These are phyloP conservation scores for Procambarus virginalis DNA, from an alignment of 1,140 invertebrate genomes.

Conservation along the genomic window DNA sequence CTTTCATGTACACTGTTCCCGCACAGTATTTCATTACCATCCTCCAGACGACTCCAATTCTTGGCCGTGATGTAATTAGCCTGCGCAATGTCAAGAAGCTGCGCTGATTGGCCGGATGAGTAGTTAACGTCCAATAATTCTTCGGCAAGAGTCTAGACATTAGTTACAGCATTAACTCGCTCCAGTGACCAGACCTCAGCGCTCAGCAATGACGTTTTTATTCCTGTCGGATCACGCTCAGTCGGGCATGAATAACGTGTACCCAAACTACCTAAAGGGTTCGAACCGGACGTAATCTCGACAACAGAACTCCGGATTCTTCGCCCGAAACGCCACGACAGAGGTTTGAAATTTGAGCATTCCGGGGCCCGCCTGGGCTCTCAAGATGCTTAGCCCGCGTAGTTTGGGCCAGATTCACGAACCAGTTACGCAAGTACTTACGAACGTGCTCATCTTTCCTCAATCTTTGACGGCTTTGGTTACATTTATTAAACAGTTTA, in stretches of 20 bases:
- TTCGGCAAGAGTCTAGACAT: slow-evolving; percentile 53
- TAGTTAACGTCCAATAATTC: slow-evolving; percentile 60
- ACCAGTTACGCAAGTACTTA: too few species aligned
- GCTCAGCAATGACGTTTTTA: slow-evolving; percentile 25
- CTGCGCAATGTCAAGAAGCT: slow-evolving; percentile 49
- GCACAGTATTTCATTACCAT: slow-evolving; percentile 37
- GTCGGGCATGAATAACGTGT: slow-evolving; percentile 62
- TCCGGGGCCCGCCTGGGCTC: too few species aligned
- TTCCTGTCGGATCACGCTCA: slow-evolving; percentile 60
- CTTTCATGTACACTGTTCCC: too few species aligned
- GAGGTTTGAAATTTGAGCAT: too few species aligned
- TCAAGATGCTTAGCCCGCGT: too few species aligned
- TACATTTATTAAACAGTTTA: too few species aligned
- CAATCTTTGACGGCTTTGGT: too few species aligned
- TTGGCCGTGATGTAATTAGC: slow-evolving; percentile 38
- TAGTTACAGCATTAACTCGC: slow-evolving; percentile 63
- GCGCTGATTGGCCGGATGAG: slow-evolving; percentile 51
- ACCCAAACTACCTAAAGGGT: slow-evolving; percentile 62
- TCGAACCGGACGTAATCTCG: slow-evolving; percentile 52
- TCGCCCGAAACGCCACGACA: too few species aligned
- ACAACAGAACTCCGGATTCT: background rate
- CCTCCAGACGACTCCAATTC: slow-evolving; percentile 26
- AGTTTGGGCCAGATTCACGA: too few species aligned
- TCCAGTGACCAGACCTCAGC: slow-evolving; percentile 36
- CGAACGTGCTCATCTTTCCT: too few species aligned